These are phyloP conservation scores for Chondrosia reniformis DNA, from an alignment of 37 sponge, comb jelly and placozoan genomes.

Conservation along the genomic window DNA sequence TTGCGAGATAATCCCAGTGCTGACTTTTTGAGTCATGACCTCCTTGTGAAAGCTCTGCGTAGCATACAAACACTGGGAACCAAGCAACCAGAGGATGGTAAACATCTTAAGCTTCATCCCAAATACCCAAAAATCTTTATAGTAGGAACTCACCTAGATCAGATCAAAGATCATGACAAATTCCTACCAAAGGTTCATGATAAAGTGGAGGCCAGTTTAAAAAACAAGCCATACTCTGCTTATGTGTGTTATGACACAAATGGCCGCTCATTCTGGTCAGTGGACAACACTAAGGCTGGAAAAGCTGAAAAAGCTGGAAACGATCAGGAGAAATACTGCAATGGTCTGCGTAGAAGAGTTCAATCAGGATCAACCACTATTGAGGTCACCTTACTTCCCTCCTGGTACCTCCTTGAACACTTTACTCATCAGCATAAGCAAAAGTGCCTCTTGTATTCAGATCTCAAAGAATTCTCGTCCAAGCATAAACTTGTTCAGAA, in stretches of 20 bases:
- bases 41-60: slow-evolving; percentile 3
- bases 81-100: not conserved
- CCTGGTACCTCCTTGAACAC: too few relatives aligned
- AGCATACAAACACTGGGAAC: slow-evolving; percentile 4
- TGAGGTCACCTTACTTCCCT: too few relatives aligned
- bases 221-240: not conserved
- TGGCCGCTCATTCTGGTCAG: slow-evolving; percentile 9
- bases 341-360: too few relatives aligned
- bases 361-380: too few relatives aligned
- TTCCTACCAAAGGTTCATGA: not conserved
- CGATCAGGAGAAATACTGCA: too few relatives aligned
- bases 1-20: not conserved
- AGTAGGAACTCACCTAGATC: slow-evolving; percentile 16
- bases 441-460: too few relatives aligned
- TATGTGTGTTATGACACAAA: slow-evolving; percentile 5
- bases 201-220: not conserved
- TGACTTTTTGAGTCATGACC: not conserved
- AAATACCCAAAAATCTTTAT: not conserved
- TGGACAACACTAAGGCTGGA: slow-evolving; percentile 23
- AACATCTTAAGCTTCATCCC: not conserved
- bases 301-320: not conserved
- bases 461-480: too few relatives aligned
- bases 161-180: not conserved
- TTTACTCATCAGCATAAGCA: too few relatives aligned
- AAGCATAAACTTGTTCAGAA: too few relatives aligned